Conservation (phyloP, 2,797 vertebrate genomes). For the Ispidina picta region DNA sequence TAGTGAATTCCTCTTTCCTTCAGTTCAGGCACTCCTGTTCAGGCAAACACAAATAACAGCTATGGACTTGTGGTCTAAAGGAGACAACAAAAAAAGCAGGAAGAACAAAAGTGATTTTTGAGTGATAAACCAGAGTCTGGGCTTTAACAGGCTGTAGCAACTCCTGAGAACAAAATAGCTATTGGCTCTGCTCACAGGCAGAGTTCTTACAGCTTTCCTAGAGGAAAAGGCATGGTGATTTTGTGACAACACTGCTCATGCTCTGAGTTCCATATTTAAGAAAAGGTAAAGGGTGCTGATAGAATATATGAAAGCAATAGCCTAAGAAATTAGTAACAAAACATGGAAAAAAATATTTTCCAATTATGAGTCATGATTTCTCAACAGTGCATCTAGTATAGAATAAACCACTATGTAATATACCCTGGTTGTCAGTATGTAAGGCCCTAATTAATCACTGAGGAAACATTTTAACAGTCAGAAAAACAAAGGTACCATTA, state of each 20-base stretch:
- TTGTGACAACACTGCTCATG: background rate
- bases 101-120: background rate
- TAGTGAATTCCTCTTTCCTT: background rate
- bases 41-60: background rate
- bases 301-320: background rate
- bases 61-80: background rate
- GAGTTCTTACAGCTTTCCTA: background rate
- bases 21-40: background rate
- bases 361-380: background rate
- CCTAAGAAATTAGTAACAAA: background rate
- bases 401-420: background rate
- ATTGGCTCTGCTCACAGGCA: background rate
- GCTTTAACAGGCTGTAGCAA: background rate
- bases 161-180: background rate
- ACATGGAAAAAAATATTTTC: background rate
- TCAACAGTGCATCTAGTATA: background rate
- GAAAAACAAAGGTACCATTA: background rate
- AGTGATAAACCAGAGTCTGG: background rate
- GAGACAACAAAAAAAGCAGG: background rate
- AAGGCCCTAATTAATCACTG: background rate
- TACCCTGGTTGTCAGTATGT: background rate
- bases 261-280: background rate
- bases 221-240: background rate
- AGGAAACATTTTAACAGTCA: background rate
- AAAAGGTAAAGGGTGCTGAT: background rate